Conservation (phyloP, 2,113 vertebrate species). For the Chascanopsetta lugubris region DNA sequence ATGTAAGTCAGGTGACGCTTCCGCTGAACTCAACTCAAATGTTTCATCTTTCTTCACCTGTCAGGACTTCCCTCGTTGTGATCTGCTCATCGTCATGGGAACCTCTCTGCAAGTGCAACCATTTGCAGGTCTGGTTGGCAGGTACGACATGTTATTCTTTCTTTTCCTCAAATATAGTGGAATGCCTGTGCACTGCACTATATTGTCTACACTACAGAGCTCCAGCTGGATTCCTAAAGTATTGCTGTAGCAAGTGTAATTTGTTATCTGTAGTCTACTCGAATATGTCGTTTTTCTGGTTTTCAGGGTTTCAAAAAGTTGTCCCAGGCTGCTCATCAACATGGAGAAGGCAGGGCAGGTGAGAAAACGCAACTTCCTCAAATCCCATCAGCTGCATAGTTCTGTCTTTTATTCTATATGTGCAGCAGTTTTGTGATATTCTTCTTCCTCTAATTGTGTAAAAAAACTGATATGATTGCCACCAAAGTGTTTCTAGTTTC, state of each 20-base stretch:
- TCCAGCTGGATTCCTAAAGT: background rate
- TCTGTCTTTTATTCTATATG: background rate
- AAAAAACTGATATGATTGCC: no score
- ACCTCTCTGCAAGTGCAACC: conserved; percentile 94
- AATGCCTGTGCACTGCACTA: no score
- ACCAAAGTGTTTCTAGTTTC: background rate
- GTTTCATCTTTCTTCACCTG: background rate
- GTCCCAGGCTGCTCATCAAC: conserved; percentile 91
- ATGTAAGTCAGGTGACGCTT: background rate
- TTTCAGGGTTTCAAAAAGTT: conserved; percentile 84
- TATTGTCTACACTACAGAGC: background rate
- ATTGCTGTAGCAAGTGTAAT: background rate
- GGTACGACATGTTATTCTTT: conserved; percentile 71
- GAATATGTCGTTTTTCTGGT: background rate
- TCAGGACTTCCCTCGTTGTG: conserved; percentile 89
- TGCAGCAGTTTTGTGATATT: no score
- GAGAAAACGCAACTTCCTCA: conserved; percentile 7
- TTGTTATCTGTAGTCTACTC: background rate
- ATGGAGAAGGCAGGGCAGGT: conserved; percentile 92
- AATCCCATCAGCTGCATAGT: background rate
- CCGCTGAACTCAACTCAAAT: background rate
- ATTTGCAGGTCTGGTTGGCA: conserved; percentile 89
- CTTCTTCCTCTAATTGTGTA: no score
- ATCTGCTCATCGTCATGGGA: conserved; percentile 93
- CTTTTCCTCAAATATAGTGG: background rate